Evolutionary conservation across 1,140 invertebrate genomes (phyloP), one percentile per base, ranked within the genome.

Genomic region (Meteorus sp.): DNA sequence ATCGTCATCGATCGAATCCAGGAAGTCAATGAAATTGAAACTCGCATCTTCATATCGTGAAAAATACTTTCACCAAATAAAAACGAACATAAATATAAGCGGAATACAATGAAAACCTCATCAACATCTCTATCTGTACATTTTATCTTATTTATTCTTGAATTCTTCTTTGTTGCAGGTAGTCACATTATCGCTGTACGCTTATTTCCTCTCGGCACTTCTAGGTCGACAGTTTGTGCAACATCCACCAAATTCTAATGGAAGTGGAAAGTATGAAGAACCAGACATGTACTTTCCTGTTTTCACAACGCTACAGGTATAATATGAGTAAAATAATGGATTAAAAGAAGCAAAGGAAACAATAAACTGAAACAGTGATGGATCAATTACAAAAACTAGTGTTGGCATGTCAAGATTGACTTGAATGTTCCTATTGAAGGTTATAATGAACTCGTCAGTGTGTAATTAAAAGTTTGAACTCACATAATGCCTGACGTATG

Each of bases 271-370:
- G 73, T 85, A 84, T 60, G 87, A 91, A 68, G 84, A 87, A 51
- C 85, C 90, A 0, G 94, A 98, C 72, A 86, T 95, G 58, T 97
- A 93, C 78, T 91, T 98, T 67, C 96, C 96, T 1, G 81, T 97
- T 29, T 97, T 98, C 72, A 95, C 94, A 0, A 86, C 92, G 3
- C 74, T 98, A 17, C 92, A 95, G 85, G 91, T 93, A 82, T 55
- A 29, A 29, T 29, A 29, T 5, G 9, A 5, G 4, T 29, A 29
- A 29, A 29, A 9, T 29, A 29, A n/a, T n/a, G n/a, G 27, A 29
- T 5, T 5, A 29, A 29, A 29, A 29, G 27, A 9, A 29, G 9
- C 4, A 29, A 5, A 29, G 4, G 9, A 5, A 5, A 29, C 27
- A 29, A 29, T 29, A 29, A 29, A 29, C 27, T 31, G 17, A 11